phyloP scores from a whole-genome alignment of 2,113 vertebrate genomes.

The Takifugu flavidus region DNA sequence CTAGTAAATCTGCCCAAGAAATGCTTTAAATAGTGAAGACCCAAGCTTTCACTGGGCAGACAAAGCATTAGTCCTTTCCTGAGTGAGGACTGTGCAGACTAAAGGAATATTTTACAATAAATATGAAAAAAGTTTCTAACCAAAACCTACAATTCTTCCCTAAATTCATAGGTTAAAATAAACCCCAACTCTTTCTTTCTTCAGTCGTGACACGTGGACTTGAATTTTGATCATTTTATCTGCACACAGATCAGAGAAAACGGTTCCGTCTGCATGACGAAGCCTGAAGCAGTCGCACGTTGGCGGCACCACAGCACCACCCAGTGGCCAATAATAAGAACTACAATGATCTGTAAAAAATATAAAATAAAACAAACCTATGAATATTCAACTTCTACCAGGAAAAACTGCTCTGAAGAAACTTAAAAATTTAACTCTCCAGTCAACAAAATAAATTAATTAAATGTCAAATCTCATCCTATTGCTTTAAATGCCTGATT shows the following conservation, averaged over 20 bases:
- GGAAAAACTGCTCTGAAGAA: background rate
- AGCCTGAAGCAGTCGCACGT: background rate
- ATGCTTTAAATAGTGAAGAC: background rate
- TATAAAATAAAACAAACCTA: background rate
- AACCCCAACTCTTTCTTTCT: too few relatives aligned
- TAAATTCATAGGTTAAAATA: too few relatives aligned
- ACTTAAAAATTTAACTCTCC: too few relatives aligned
- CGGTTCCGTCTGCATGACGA: background rate
- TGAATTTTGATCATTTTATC: too few relatives aligned
- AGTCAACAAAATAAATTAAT: too few relatives aligned
- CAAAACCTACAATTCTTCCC: too few relatives aligned
- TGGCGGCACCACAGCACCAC: constrained; percentile 43
- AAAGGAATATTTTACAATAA: background rate
- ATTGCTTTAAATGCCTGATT: too few relatives aligned
- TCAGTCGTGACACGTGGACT: too few relatives aligned
- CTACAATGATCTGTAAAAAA: background rate
- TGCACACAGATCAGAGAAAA: too few relatives aligned
- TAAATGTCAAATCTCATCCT: too few relatives aligned
- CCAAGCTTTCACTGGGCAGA: background rate
- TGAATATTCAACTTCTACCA: too few relatives aligned
- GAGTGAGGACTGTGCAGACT: background rate
- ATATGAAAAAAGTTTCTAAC: background rate
- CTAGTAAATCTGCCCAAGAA: constrained; percentile 17
- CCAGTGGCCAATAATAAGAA: constrained; percentile 52
- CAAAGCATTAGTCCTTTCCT: background rate